These are phyloP conservation scores for Hemistola chrysoprasaria DNA, from an alignment of 2,888 invertebrate genomes.

Conservation along the genomic window DNA sequence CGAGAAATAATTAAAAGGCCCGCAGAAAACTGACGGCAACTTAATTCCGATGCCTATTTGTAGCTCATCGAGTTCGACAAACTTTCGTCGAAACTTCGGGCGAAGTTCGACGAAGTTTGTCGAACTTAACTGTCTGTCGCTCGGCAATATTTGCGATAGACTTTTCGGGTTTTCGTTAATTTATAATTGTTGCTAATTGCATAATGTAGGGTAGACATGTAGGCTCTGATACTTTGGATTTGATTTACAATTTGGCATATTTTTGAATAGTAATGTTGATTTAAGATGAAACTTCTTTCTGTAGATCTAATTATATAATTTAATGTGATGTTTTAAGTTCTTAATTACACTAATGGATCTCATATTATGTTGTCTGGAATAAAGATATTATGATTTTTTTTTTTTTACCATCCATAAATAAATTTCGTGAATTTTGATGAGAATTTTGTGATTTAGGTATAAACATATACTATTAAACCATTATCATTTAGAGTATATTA, in stretches of 20 bases:
- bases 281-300: too few species aligned
- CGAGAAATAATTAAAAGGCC: slow-evolving; percentile 79
- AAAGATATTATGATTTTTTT: too few species aligned
- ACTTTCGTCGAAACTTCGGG: slow-evolving; percentile 46
- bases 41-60: slow-evolving; percentile 79
- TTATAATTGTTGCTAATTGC: slow-evolving; percentile 74
- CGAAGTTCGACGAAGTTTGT: slow-evolving; percentile 39
- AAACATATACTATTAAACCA: too few species aligned
- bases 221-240: background rate
- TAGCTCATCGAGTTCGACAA: slow-evolving; percentile 66
- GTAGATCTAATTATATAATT: slow-evolving; percentile 7
- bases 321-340: too few species aligned
- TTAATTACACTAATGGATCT: too few species aligned
- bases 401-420: too few species aligned
- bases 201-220: slow-evolving; percentile 34
- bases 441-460: too few species aligned
- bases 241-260: too few species aligned
- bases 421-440: too few species aligned
- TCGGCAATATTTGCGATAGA: slow-evolving; percentile 66
- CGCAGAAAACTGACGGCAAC: slow-evolving; percentile 69
- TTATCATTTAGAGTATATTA: too few species aligned
- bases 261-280: too few species aligned
- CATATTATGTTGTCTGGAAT: too few species aligned
- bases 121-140: slow-evolving; percentile 45
- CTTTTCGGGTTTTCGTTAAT: slow-evolving; percentile 67